Evolutionary conservation across 2,797 vertebrate species (phyloP).

Genomic region (Danio kyathit): DNA sequence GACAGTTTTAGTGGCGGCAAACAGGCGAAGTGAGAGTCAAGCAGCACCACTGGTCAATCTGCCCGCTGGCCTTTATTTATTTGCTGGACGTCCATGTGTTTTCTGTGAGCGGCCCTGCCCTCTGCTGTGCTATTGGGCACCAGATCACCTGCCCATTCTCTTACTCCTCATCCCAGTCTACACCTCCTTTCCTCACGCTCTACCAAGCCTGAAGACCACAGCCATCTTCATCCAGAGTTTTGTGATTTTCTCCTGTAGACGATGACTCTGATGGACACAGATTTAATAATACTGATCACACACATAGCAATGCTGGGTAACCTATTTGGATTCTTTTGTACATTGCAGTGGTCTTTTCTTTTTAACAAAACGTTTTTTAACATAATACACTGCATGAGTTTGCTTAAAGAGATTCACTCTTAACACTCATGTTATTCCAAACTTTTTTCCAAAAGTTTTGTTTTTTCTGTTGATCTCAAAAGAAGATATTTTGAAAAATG

Average conservation of each 20-base stretch:
- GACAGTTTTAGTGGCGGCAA: conserved; percentile 40
- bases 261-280: neutral
- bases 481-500: too few species aligned
- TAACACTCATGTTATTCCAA: too few species aligned
- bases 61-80: conserved; percentile 72
- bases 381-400: too few species aligned
- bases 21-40: conserved; percentile 22
- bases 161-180: conserved; percentile 8
- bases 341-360: too few species aligned
- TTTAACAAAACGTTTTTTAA: too few species aligned
- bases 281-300: neutral
- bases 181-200: conserved; percentile 31
- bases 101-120: conserved; percentile 67
- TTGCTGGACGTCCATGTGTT: conserved; percentile 58
- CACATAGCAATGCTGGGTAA: neutral
- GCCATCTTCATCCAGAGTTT: conserved; percentile 2
- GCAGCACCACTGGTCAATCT: conserved; percentile 43
- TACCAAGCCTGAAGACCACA: conserved; percentile 24
- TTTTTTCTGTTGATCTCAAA: too few species aligned
- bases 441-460: too few species aligned
- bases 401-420: too few species aligned
- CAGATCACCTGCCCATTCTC: conserved; percentile 36
- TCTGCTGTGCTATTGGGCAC: conserved; percentile 61
- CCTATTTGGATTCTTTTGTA: too few species aligned
- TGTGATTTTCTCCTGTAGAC: neutral